Evolutionary conservation across 2,888 invertebrate species (phyloP), one percentile per base, ranked within the genome.

Genomic region (Diplazon laetatorius): DNA sequence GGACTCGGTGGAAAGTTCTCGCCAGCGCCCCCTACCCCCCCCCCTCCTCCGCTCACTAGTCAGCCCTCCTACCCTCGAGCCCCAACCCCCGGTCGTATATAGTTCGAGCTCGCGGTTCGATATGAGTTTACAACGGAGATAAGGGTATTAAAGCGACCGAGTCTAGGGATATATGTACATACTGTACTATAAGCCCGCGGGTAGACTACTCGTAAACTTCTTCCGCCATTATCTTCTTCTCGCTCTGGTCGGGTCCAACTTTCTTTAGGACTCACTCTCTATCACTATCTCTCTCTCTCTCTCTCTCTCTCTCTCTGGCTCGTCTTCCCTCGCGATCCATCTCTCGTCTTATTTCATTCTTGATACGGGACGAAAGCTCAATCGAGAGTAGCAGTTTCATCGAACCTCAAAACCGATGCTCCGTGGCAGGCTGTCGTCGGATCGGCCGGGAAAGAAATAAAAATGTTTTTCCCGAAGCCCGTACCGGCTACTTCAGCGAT

Each of bases 231-330:
- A n/a, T n/a, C 71, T 76, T 59, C 62, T 14, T 62, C 63, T 44
- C 44, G 48, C 35, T 71, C 55, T 65, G 75, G 65, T 30, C 50
- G 48, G 65, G 81, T 63, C 79, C 76, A 83, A 86, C 87, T 85
- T 82, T 89, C 75, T 81, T 87, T 84, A n/a, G n/a, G n/a, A n/a
- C n/a, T n/a, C 83, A 89, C 70, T 83, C 90, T 86, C 82, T 92
- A 85, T 87, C 91, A 86, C 91, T 91, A 14, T 62, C 52, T 55
- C 55, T 9, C 55, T 22, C 71, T 42, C 66, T 77, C n/a, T 37
- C 46, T 30, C 30, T 6, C 16, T 37, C 46, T 30, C 30, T 6
- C 16, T 37, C 46, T 30, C 30, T 6, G 25, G 35, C 63, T 62
- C 63, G 57, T 63, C 59, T 70, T 70, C 63, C 14, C 42, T 48